A percentile compares a stretch with the other conserved stretches of the same genome.
Conservation (phyloP, 2,113 vertebrate genomes). For the Phrynosoma blainvillii region DNA sequence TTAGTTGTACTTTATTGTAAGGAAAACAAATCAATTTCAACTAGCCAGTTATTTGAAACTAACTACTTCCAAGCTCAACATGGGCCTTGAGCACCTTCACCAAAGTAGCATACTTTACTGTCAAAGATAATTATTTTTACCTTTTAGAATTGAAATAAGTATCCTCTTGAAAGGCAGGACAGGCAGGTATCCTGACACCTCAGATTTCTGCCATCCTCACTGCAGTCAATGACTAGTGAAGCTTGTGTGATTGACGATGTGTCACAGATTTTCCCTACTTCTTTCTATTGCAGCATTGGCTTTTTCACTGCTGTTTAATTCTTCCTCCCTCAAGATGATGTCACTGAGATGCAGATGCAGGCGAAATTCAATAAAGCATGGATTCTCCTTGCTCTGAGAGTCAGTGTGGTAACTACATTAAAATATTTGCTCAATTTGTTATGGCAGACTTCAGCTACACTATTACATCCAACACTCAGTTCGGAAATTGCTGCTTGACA, state of each 20-base stretch:
- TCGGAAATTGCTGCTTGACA: neutral
- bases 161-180: neutral
- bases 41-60: too few relatives aligned
- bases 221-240: neutral
- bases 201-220: neutral
- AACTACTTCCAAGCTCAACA: too few relatives aligned
- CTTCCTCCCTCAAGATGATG: neutral
- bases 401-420: neutral
- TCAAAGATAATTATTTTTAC: neutral
- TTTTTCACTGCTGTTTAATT: too few relatives aligned
- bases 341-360: neutral
- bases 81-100: too few relatives aligned
- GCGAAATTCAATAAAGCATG: neutral
- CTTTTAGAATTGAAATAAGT: neutral
- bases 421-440: neutral
- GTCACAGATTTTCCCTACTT: neutral
- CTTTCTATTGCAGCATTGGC: neutral
- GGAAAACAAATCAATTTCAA: too few relatives aligned
- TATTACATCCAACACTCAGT: neutral
- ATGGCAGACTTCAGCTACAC: neutral
- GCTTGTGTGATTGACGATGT: neutral
- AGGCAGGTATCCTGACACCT: too few relatives aligned
- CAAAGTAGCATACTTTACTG: neutral
- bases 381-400: neutral
- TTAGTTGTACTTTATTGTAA: too few relatives aligned